Base-by-base conservation (phyloP, 2,888 invertebrate genomes). In the Reticulitermes lucifugus region DNA sequence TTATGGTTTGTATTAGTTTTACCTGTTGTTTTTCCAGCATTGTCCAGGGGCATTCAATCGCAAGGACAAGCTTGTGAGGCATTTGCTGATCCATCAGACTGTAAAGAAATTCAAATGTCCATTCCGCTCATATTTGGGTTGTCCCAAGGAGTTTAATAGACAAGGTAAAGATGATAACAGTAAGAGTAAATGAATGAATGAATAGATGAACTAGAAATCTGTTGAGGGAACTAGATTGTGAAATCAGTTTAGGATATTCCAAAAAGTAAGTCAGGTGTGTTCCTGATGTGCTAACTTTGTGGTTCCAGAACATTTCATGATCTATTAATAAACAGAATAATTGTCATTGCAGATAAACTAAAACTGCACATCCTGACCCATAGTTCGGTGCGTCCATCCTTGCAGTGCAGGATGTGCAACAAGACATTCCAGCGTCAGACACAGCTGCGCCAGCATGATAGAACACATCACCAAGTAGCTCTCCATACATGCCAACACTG, bases 321-420 rank as follows among this genome's bases (percentile, higher is more conserved):
- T 12, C 9, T 46, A 6, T 46, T 46, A 46, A 7, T 46, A 12
- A 46, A 46, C 10, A 46, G 1, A 46, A 55, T 55, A 41, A 73
- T 7, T 43, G 12, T 46, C 12, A 77, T 46, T 86, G 9, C 84
- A 85, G 92, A 92, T 88, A 92, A 92, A 88, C 89, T 95, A 51
- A 94, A 94, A 88, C 91, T 93, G 10, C 95, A 95, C 89, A 90
- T 95, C 43, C 92, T 93, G 86, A 93, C 92, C 65, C 95, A 95
- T 89, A 93, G 92, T 85, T 59, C 80, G 22, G 60, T 70, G n/a
- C 83, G 84, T 41, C 80, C 84, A 43, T 55, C 75, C n/a, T 43
- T 79, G 25, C 83, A 71, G 12, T 87, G 87, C 29, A 59, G 77
- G 65, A 83, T 81, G 51, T 87, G 87, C 70, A 85, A 83, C 79